A percentile compares a stretch with the other conserved stretches of the same genome.
Evolutionary conservation across 1,140 invertebrate species (phyloP).

Genomic region (Forficula auricularia): DNA sequence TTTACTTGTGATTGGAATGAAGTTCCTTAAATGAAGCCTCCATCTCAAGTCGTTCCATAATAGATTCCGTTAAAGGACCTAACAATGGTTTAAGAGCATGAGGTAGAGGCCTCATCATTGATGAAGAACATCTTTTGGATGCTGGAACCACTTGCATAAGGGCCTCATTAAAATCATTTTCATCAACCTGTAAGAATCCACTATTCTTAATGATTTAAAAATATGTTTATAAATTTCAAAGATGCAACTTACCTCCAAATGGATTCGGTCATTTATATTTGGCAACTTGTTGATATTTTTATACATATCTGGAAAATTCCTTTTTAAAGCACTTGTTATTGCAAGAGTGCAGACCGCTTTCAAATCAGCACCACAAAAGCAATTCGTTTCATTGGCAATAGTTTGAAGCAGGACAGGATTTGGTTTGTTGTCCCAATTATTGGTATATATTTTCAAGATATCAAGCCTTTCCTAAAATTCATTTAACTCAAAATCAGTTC

Average conservation of each 20-base stretch:
- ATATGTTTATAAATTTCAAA: too few relatives aligned
- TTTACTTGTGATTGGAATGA: constrained; percentile 20
- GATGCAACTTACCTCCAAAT: constrained; percentile 20
- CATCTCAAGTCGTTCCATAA: constrained; percentile 1
- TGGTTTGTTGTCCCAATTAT: constrained; percentile 23
- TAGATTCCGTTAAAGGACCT: constrained; percentile 1
- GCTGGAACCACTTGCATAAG: constrained; percentile 50
- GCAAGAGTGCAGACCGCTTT: constrained; percentile 28
- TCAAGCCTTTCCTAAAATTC: constrained; percentile 15
- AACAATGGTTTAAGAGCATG: not conserved
- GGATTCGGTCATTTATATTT: constrained; percentile 23
- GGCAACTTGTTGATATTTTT: constrained; percentile 19
- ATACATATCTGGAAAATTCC: constrained; percentile 28
- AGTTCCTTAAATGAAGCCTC: constrained; percentile 3
- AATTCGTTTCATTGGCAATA: constrained; percentile 26
- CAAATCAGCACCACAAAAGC: constrained; percentile 32
- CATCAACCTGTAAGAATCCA: constrained; percentile 35
- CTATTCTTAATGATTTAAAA: too few relatives aligned
- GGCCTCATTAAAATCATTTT: constrained; percentile 46
- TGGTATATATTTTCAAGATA: constrained; percentile 29
- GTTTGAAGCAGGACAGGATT: not conserved
- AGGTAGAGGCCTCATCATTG: not conserved
- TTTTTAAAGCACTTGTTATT: constrained; percentile 26
- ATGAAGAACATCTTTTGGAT: constrained; percentile 18
- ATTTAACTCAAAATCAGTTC: too few relatives aligned